Conservation (phyloP, 2,113 vertebrate species). For the Ceyx cyanopectus region DNA sequence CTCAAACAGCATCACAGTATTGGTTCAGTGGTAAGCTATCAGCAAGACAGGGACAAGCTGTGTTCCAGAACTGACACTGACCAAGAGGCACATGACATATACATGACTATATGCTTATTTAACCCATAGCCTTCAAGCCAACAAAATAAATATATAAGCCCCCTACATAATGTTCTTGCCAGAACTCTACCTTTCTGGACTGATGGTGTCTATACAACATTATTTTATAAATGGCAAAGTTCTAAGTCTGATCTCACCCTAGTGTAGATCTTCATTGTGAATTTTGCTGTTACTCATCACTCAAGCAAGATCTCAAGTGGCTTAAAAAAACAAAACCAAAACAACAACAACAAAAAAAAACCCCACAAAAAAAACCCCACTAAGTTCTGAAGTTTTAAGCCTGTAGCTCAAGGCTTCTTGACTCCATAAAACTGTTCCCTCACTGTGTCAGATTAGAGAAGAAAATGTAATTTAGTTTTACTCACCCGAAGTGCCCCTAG, state of each 20-base stretch:
- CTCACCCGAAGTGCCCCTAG: neutral
- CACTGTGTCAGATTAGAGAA: neutral
- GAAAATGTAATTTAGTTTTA: neutral
- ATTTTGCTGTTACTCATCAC: neutral
- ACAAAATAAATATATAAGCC: neutral
- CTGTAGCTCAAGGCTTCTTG: neutral
- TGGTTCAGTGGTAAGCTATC: neutral
- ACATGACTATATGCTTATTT: accelerated
- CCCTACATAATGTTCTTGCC: neutral
- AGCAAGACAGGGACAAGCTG: neutral
- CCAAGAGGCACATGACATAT: neutral
- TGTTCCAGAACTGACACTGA: neutral
- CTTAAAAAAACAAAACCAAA: neutral
- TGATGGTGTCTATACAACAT: neutral
- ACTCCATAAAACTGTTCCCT: neutral
- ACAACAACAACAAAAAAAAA: neutral
- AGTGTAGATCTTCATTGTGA: neutral
- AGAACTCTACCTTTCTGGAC: neutral
- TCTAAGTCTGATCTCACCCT: neutral
- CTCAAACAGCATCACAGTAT: neutral
- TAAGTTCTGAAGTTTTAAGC: neutral
- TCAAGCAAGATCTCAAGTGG: neutral
- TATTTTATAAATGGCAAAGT: neutral
- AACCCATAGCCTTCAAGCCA: neutral
- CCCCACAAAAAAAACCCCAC: neutral